These are phyloP conservation scores for Sclerurus mexicanus DNA, from an alignment of 2,113 vertebrate genomes.

Conservation along the genomic window DNA sequence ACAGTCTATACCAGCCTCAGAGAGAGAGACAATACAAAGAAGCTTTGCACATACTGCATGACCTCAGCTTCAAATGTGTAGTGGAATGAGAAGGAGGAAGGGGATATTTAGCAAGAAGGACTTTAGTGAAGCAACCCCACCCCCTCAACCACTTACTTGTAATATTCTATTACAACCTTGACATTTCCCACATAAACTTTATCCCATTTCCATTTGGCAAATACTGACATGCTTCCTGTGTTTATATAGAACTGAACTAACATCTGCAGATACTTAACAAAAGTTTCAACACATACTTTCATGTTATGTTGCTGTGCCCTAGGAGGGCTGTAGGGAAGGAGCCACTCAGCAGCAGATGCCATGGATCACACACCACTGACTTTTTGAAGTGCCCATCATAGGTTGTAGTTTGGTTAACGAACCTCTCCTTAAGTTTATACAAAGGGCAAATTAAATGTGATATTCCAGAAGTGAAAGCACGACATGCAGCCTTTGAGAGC, in stretches of 20 bases:
- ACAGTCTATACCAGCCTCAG: neutral
- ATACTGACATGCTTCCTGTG: neutral
- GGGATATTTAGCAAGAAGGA: neutral
- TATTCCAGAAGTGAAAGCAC: neutral
- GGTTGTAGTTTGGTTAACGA: neutral
- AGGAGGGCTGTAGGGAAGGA: neutral
- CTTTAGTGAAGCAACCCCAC: neutral
- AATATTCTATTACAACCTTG: neutral
- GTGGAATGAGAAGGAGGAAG: neutral
- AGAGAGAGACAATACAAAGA: neutral
- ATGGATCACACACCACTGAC: neutral
- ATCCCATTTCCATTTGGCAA: neutral
- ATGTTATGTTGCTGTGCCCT: neutral
- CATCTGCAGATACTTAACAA: slow-evolving; percentile 41
- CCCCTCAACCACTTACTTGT: neutral
- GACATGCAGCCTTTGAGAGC: neutral
- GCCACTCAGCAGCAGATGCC: neutral
- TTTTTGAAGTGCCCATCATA: neutral
- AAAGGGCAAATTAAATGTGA: neutral
- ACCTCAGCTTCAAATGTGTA: neutral
- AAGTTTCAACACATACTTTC: neutral
- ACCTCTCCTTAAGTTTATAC: neutral
- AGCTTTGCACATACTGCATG: neutral
- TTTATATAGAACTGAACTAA: slow-evolving; percentile 15
- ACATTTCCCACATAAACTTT: slow-evolving; percentile 20